Conservation (phyloP, 2,888 invertebrate genomes). For the Zygogramma bicolorata region DNA sequence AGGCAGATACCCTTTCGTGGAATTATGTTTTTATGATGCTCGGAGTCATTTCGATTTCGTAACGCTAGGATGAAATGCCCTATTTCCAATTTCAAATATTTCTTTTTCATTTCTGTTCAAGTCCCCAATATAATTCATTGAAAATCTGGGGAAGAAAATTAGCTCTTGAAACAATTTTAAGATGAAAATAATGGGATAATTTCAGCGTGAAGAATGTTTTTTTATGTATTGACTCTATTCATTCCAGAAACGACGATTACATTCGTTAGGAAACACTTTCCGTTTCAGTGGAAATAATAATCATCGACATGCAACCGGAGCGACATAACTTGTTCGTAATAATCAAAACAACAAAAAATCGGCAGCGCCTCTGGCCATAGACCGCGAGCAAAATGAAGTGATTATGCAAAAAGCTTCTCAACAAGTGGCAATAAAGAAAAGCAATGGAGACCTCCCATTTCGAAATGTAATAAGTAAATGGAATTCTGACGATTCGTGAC, state of each 20-base stretch:
- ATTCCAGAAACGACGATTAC: not conserved
- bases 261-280: conserved; percentile 5
- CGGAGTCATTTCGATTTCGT: too few relatives aligned
- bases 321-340: conserved; percentile 16
- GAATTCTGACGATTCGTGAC: too few relatives aligned
- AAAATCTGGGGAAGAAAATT: not conserved
- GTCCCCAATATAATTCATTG: not conserved
- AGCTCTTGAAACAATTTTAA: not conserved
- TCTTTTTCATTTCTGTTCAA: not conserved
- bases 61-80: too few relatives aligned
- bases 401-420: not conserved
- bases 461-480: not conserved
- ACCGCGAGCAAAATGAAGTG: not conserved
- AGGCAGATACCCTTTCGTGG: too few relatives aligned
- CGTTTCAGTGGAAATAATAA: conserved; percentile 16
- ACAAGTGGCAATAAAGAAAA: not conserved
- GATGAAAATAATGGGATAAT: not conserved
- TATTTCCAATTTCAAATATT: too few relatives aligned
- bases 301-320: conserved; percentile 14
- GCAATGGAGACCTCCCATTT: not conserved
- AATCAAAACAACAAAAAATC: not conserved
- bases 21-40: too few relatives aligned
- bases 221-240: not conserved
- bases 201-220: not conserved
- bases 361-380: not conserved